Conservation (phyloP, 2,888 invertebrate species). For the Celastrina argiolus region DNA sequence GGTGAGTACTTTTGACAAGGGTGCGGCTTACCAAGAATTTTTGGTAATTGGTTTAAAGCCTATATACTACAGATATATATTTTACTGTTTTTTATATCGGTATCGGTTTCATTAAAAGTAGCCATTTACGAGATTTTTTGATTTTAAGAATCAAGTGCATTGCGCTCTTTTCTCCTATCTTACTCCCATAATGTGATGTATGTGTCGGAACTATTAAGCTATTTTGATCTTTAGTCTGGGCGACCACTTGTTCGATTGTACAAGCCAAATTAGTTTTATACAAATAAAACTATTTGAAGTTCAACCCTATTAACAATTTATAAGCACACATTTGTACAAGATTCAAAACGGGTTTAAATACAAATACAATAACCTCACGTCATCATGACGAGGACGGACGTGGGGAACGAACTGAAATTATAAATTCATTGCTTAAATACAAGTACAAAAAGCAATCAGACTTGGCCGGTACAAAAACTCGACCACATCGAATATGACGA, state of each 20-base stretch:
- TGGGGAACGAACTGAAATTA: constrained; percentile 2
- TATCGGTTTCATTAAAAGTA: no score
- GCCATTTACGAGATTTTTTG: no score
- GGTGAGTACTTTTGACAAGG: no score
- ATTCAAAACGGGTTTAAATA: not conserved
- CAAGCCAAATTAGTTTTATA: not conserved
- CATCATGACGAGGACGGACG: not conserved
- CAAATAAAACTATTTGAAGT: not conserved
- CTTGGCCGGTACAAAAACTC: constrained; percentile 23
- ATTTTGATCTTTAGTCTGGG: no score
- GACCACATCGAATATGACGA: constrained; percentile 30
- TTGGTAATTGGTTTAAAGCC: no score
- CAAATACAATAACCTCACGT: not conserved
- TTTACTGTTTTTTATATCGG: no score
- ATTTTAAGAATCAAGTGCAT: no score
- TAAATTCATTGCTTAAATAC: constrained; percentile 17
- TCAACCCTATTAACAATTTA: constrained; percentile 14
- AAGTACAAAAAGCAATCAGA: constrained; percentile 25
- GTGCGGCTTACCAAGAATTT: no score
- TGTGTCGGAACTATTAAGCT: no score
- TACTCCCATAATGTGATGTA: no score
- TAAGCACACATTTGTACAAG: not conserved
- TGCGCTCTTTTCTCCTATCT: no score
- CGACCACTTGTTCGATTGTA: not conserved
- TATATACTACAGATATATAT: no score